Conservation (phyloP, 2,113 vertebrate species). For the Psilopsiagon aymara region DNA sequence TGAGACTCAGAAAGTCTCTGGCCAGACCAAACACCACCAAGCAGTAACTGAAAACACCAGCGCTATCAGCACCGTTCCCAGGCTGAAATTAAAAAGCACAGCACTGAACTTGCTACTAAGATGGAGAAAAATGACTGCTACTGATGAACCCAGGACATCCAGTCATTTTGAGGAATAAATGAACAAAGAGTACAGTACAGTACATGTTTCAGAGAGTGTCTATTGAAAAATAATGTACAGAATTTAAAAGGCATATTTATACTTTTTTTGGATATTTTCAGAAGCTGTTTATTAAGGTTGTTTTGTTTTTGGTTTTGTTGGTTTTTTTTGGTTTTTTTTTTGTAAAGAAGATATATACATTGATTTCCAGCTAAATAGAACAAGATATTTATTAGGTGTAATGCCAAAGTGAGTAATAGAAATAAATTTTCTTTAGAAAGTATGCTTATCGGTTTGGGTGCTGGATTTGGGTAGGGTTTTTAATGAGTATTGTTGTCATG, state of each 20-base stretch:
- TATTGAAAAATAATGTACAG: not conserved
- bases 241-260: not conserved
- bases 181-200: not conserved
- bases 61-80: too few species aligned
- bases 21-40: too few species aligned
- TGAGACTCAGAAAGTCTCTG: too few species aligned
- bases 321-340: not conserved
- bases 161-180: not conserved
- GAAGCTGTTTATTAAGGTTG: not conserved
- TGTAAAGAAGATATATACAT: not conserved
- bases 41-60: too few species aligned
- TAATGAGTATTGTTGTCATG: too few species aligned
- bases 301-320: not conserved
- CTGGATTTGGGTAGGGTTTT: not conserved
- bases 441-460: not conserved
- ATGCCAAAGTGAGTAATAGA: not conserved
- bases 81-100: too few species aligned
- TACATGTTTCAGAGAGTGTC: not conserved
- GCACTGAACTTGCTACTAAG: too few species aligned
- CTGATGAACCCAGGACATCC: too few species aligned
- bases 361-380: not conserved
- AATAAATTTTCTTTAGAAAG: not conserved
- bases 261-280: not conserved
- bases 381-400: not conserved
- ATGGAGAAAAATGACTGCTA: too few species aligned